Evolutionary conservation across 2,888 invertebrate species (phyloP).

Genomic region (Tipula vernalis): DNA sequence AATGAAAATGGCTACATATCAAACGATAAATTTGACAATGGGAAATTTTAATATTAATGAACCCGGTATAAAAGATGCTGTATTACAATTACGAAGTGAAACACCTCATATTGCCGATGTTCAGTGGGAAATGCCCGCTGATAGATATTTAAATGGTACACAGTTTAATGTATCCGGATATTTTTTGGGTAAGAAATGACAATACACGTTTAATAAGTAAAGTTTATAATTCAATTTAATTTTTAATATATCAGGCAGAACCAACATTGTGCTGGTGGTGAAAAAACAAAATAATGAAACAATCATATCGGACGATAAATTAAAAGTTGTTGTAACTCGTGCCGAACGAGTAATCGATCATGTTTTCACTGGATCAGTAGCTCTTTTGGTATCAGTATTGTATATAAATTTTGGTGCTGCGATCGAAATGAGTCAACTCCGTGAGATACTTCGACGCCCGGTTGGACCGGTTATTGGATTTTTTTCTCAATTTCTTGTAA

Average conservation of each 20-base stretch:
- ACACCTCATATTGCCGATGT: conserved; percentile 22
- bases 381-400: conserved; percentile 60
- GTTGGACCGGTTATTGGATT: conserved; percentile 69
- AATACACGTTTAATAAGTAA: background rate
- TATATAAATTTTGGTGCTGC: conserved; percentile 89
- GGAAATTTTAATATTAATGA: background rate
- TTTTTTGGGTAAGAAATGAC: conserved; percentile 12
- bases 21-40: background rate
- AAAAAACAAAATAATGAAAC: conserved; percentile 21
- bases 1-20: background rate
- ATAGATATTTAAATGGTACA: background rate
- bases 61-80: background rate
- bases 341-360: conserved; percentile 53
- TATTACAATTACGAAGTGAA: conserved; percentile 22
- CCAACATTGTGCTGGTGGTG: conserved; percentile 25
- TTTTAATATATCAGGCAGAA: conserved; percentile 23
- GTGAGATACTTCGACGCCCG: conserved; percentile 52
- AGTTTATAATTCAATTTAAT: background rate
- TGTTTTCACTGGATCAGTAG: conserved; percentile 63
- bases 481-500: conserved; percentile 62
- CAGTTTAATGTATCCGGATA: conserved; percentile 12
- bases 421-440: conserved; percentile 59
- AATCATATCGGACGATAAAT: conserved; percentile 21
- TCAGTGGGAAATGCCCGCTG: conserved; percentile 18
- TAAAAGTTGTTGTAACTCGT: conserved; percentile 46